Percentiles rank a stretch among this genome's conserved stretches.
Evolutionary conservation across 2,797 vertebrate species (phyloP).

Genomic region (Todus mexicanus): DNA sequence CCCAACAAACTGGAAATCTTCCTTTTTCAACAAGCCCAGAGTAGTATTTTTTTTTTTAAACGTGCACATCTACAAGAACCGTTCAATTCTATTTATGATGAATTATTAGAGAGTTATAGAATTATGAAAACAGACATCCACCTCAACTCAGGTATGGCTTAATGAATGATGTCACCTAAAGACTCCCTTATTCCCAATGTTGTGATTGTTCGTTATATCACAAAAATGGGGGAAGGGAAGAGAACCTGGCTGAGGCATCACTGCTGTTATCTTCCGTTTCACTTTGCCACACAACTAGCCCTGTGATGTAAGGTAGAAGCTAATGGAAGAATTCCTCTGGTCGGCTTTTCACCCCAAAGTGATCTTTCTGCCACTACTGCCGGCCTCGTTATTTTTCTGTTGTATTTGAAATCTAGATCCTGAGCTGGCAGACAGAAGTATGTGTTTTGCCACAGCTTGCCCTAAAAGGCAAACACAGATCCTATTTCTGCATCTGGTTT

Average conservation of each 20-base stretch:
- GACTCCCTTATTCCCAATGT: background rate
- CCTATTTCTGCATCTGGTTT: background rate
- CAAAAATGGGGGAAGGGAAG: background rate
- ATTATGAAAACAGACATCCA: background rate
- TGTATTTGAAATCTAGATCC: background rate
- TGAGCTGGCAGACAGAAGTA: background rate
- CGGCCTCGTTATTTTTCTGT: background rate
- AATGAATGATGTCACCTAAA: background rate
- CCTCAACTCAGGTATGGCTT: background rate
- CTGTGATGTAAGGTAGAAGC: background rate
- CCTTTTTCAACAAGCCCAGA: background rate
- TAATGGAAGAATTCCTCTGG: background rate
- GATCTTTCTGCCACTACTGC: background rate
- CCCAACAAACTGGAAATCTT: background rate
- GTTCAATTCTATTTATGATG: background rate
- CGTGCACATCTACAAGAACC: background rate
- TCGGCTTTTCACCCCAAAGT: background rate
- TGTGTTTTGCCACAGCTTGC: background rate
- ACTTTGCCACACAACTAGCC: too few species aligned
- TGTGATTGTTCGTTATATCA: rapidly evolving
- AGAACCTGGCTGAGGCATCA: background rate
- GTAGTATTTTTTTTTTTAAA: background rate
- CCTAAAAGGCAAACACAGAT: background rate
- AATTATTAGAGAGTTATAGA: background rate
- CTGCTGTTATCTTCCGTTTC: background rate